Percentiles rank a stretch among this genome's conserved stretches.
Conservation (phyloP, 2,888 invertebrate species). For the Cremastinae sp. region DNA sequence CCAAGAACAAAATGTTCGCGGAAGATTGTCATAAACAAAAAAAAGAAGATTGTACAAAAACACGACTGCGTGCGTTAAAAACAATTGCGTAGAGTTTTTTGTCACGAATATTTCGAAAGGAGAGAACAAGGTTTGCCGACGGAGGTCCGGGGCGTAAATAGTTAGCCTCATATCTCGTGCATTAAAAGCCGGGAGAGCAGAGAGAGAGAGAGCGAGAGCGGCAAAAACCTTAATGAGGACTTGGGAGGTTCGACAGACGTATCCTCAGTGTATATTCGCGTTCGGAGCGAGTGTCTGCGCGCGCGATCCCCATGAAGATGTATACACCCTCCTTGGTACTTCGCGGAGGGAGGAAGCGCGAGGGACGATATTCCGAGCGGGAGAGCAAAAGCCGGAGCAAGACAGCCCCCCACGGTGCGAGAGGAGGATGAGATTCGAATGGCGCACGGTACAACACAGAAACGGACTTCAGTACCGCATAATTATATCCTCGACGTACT, state of each 20-base stretch:
- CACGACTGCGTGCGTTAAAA: too few species aligned
- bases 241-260: slow-evolving; percentile 7
- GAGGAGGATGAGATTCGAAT: slow-evolving; percentile 40
- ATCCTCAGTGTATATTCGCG: too few species aligned
- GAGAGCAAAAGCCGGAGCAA: slow-evolving; percentile 52
- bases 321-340: slow-evolving; percentile 38
- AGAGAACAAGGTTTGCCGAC: too few species aligned
- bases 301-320: slow-evolving; percentile 60
- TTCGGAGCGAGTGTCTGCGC: slow-evolving; percentile 45
- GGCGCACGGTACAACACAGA: slow-evolving; percentile 55
- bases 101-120: too few species aligned
- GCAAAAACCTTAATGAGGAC: slow-evolving; percentile 65
- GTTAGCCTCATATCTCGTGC: slow-evolving; percentile 57
- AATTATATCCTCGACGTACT: slow-evolving; percentile 60
- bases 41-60: too few species aligned
- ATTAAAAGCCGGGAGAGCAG: too few species aligned
- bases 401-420: slow-evolving; percentile 52
- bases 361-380: too few species aligned
- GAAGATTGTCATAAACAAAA: too few species aligned
- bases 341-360: slow-evolving; percentile 7
- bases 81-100: too few species aligned
- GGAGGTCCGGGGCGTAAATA: too few species aligned
- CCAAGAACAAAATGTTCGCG: too few species aligned
- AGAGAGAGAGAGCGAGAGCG: too few species aligned
- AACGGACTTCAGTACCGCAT: slow-evolving; percentile 62